These are phyloP conservation scores for Nomada hirtipes DNA, from an alignment of 2,888 invertebrate genomes.

Conservation along the genomic window DNA sequence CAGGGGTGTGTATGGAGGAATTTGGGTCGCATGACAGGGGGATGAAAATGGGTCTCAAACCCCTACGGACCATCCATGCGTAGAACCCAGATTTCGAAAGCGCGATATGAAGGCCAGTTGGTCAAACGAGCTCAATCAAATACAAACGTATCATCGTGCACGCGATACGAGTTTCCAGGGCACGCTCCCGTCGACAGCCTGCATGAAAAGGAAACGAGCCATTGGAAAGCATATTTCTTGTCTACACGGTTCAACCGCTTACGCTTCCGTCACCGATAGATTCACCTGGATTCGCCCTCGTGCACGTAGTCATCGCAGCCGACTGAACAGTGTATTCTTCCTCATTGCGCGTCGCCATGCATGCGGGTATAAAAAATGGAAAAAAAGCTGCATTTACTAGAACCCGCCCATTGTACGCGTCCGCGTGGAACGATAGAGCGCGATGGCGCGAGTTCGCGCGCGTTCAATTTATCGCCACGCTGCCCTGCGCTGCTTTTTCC, in stretches of 20 bases:
- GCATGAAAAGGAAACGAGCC: neutral
- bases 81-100: neutral
- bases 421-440: neutral
- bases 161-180: neutral
- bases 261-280: neutral
- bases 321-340: slow-evolving; percentile 18
- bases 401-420: neutral
- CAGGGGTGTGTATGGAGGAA: neutral
- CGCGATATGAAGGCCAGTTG: slow-evolving; percentile 15
- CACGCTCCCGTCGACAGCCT: no score
- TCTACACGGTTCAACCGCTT: neutral
- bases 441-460: neutral
- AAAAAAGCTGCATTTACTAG: slow-evolving; percentile 12
- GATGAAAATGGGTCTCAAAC: neutral
- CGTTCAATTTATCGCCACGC: slow-evolving; percentile 18
- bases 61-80: neutral
- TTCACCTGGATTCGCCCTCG: neutral
- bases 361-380: neutral
- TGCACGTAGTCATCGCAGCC: slow-evolving; percentile 5
- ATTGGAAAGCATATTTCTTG: neutral
- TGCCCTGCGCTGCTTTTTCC: neutral
- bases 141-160: neutral
- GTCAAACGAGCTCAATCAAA: slow-evolving; percentile 13
- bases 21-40: neutral
- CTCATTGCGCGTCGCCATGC: neutral